Conservation (phyloP, 2,888 invertebrate species). For the Hypsopygia costalis region DNA sequence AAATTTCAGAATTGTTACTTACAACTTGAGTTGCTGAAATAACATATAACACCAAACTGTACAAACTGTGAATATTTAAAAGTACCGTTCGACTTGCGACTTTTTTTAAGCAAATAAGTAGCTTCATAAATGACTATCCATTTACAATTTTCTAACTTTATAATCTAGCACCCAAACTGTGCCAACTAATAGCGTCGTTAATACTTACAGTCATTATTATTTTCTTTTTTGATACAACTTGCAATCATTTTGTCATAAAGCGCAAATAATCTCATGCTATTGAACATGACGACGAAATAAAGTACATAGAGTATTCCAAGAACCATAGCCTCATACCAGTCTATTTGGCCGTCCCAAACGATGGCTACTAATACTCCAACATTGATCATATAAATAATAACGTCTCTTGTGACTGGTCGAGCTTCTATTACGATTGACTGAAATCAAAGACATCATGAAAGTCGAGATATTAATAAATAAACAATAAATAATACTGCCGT, state of each 20-base stretch:
- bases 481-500: too few species aligned
- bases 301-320: constrained; percentile 86
- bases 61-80: too few species aligned
- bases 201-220: constrained; percentile 24
- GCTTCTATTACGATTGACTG: constrained; percentile 89
- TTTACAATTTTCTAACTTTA: too few species aligned
- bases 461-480: too few species aligned
- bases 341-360: constrained; percentile 89
- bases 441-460: constrained; percentile 28
- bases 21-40: constrained; percentile 51
- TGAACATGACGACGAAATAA: constrained; percentile 88
- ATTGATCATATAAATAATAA: constrained; percentile 87
- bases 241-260: constrained; percentile 35
- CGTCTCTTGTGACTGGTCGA: constrained; percentile 91
- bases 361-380: constrained; percentile 85
- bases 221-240: constrained; percentile 21
- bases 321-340: constrained; percentile 89
- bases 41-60: not conserved
- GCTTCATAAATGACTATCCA: too few species aligned
- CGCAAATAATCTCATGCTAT: constrained; percentile 75
- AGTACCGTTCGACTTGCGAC: too few species aligned
- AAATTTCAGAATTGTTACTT: constrained; percentile 39
- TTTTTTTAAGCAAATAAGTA: too few species aligned
- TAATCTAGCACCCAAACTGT: too few species aligned
- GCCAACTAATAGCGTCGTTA: too few species aligned